Base-by-base conservation (phyloP, 1,140 invertebrate species). In the Choristoneura fumiferana region DNA sequence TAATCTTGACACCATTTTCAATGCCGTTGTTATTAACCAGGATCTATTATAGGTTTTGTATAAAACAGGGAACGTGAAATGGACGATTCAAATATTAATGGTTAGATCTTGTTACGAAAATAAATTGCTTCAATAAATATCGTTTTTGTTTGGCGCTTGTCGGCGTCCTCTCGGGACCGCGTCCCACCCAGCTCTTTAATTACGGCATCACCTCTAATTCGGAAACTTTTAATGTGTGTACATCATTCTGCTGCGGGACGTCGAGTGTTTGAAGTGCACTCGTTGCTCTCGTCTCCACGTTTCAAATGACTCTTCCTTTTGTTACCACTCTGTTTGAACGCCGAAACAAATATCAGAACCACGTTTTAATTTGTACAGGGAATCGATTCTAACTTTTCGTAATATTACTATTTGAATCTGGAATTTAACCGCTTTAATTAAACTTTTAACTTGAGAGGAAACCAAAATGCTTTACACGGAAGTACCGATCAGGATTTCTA, bases 161-260 rank as follows among this genome's bases (percentile, higher is more conserved):
- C 2, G 2, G 22, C 22, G 22, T 2, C 22, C 22, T 29, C 22
- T 53, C 61, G 54, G 57, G 67, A 68, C 58, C 52, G 54, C 67
- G 59, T 62, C 62, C 61, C 58, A 57, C 59, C 35, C 43, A 59
- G 66, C 63, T 69, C 64, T 69, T 75, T 71, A 81, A 82, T 83
- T 75, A 79, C 71, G 63, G 61, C 73, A 69, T 71, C 73, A 77
- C 71, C 69, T 83, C 72, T 75, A 78, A 76, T 77, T 80, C 70
- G 67, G 65, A 71, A 86, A 85, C 71, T 86, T 88, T 84, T 80
- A 85, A 84, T 84, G 81, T 87, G 77, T 84, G 73, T 81, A 79
- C 78, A 69, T 78, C 22, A 49, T 80, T 72, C 75, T 76, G 76
- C 69, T 69, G 71, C 72, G 71, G 72, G 54, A 71, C 63, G 73